Evolutionary conservation across 2,113 vertebrate species (phyloP).

Genomic region (Entelurus aequoreus): DNA sequence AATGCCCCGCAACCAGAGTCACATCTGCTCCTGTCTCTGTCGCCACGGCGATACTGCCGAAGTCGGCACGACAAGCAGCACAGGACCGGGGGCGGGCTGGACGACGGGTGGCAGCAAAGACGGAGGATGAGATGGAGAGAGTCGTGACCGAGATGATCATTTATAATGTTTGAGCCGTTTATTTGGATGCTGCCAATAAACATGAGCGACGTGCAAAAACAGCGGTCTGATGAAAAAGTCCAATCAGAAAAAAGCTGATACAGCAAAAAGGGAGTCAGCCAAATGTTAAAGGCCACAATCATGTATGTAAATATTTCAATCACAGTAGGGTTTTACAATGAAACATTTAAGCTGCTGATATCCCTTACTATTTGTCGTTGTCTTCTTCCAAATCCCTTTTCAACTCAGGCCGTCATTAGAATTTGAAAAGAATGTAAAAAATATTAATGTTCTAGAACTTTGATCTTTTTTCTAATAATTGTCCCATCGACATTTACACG

Average conservation of each 20-base stretch:
- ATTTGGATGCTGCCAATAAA: background rate
- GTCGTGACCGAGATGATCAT: constrained; percentile 34
- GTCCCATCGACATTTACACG: too few relatives aligned
- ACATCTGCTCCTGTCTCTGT: constrained; percentile 73
- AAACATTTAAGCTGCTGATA: too few relatives aligned
- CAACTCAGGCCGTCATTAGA: too few relatives aligned
- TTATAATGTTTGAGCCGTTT: constrained; percentile 19
- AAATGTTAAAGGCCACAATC: background rate
- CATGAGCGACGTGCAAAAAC: background rate
- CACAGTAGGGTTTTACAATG: too few relatives aligned
- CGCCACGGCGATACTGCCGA: constrained; percentile 61
- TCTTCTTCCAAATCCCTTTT: too few relatives aligned
- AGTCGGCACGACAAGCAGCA: constrained; percentile 67
- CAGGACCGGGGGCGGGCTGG: constrained; percentile 57
- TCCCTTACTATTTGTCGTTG: too few relatives aligned
- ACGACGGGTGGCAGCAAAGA: constrained; percentile 48
- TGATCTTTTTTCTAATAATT: too few relatives aligned
- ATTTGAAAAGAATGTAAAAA: too few relatives aligned
- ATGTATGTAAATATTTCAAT: background rate
- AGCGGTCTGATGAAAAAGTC: background rate
- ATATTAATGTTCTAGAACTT: too few relatives aligned
- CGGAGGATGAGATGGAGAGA: constrained; percentile 32
- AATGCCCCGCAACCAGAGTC: constrained; percentile 73
- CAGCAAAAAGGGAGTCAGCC: background rate
- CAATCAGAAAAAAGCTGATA: background rate